Percentiles rank a stretch among this genome's conserved stretches.
phyloP scores from a whole-genome alignment of 2,113 vertebrate species.

The Rallus limicola region DNA sequence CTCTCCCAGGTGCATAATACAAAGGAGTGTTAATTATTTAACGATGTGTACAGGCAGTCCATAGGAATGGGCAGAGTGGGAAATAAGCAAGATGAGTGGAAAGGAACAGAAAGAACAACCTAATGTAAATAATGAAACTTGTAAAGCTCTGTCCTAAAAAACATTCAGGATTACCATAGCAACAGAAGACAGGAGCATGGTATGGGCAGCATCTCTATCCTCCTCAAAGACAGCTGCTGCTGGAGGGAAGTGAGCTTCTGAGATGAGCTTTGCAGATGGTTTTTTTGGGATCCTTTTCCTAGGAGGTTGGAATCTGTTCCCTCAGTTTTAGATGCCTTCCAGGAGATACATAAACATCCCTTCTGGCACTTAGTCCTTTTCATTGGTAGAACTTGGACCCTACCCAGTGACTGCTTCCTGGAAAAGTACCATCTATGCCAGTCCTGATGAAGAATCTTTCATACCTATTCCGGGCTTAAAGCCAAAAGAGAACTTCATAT shows the following conservation, averaged over 20 bases:
- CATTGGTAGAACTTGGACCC: not conserved
- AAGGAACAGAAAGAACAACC: not conserved
- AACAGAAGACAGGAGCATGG: not conserved
- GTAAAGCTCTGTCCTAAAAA: not conserved
- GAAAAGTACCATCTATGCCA: not conserved
- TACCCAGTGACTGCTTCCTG: not conserved
- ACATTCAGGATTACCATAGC: not conserved
- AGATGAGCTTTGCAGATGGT: not conserved
- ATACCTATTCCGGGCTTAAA: not conserved
- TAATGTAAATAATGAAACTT: constrained; percentile 17
- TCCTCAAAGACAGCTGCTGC: not conserved
- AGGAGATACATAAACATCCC: not conserved
- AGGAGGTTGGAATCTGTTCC: not conserved
- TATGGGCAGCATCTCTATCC: not conserved
- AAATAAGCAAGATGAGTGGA: not conserved
- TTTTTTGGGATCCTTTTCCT: not conserved
- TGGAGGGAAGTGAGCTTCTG: not conserved
- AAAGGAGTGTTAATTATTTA: constrained; percentile 45
- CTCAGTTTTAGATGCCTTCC: not conserved
- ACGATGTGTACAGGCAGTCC: not conserved
- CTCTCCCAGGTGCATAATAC: not conserved
- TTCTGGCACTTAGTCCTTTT: not conserved
- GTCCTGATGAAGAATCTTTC: not conserved
- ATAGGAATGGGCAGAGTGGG: not conserved
- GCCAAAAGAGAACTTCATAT: not conserved